Percentiles rank a stretch among this genome's conserved stretches.
These are phyloP conservation scores for Platygyra sinensis DNA, from an alignment of 64 coral and sea anemone genomes.

Conservation along the genomic window DNA sequence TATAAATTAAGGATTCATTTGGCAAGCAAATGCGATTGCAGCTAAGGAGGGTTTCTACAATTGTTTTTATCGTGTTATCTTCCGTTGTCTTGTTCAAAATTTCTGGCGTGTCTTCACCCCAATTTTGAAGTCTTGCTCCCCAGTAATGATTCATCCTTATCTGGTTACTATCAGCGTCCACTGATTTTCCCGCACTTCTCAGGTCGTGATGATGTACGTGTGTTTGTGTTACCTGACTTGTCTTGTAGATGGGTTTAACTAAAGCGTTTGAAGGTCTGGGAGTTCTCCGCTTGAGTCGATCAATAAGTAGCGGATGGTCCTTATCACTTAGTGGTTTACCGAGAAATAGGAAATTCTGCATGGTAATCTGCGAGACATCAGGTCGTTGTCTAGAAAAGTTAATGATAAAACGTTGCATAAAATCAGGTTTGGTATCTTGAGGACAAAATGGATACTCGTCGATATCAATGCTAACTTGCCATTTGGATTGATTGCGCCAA, in stretches of 20 bases:
- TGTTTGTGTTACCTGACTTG: slow-evolving; percentile 9
- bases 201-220: slow-evolving; percentile 72
- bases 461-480: slow-evolving; percentile 78
- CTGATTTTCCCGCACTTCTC: neutral
- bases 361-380: slow-evolving; percentile 62
- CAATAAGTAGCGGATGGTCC: slow-evolving; percentile 50
- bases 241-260: slow-evolving; percentile 84
- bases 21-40: slow-evolving; percentile 6
- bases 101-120: slow-evolving; percentile 77
- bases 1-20: slow-evolving; percentile 20
- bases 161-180: neutral
- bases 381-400: slow-evolving; percentile 25
- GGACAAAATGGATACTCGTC: slow-evolving; percentile 93
- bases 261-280: slow-evolving; percentile 59
- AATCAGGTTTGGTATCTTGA: slow-evolving; percentile 53
- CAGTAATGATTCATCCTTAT: slow-evolving; percentile 80
- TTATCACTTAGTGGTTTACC: slow-evolving; percentile 76
- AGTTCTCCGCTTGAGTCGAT: slow-evolving; percentile 65
- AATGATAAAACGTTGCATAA: slow-evolving; percentile 62
- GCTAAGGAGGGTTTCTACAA: neutral
- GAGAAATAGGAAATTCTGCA: slow-evolving; percentile 82
- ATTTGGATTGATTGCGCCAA: slow-evolving; percentile 62
- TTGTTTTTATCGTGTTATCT: slow-evolving; percentile 42
- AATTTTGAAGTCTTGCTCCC: slow-evolving; percentile 73
- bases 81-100: slow-evolving; percentile 55